Conservation (phyloP, 2,888 invertebrate genomes). For the Mesochorus sp. region DNA sequence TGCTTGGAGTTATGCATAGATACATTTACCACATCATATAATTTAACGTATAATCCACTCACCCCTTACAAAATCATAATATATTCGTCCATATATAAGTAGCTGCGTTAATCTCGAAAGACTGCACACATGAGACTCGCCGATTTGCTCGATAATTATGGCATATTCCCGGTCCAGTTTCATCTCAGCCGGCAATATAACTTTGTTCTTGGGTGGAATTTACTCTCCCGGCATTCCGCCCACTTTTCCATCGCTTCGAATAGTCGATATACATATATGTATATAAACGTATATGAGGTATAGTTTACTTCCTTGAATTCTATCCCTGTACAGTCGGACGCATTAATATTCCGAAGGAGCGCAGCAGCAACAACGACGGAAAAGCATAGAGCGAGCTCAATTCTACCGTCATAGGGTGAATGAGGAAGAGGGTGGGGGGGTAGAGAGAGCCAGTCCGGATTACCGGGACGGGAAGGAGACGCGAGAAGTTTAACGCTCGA, state of each 20-base stretch:
- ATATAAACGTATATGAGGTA: slow-evolving; percentile 6
- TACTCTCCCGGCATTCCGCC: background rate
- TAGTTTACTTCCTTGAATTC: slow-evolving; percentile 27
- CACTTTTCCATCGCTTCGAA: background rate
- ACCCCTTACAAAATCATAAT: no score
- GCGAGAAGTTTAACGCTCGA: slow-evolving; percentile 50
- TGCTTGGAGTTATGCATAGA: background rate
- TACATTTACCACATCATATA: no score
- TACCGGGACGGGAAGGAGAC: slow-evolving; percentile 33
- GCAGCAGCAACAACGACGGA: slow-evolving; percentile 32
- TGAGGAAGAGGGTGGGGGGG: background rate
- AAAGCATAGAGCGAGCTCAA: slow-evolving; percentile 50
- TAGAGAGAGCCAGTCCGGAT: slow-evolving; percentile 13
- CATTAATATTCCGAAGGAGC: slow-evolving; percentile 47
- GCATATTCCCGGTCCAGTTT: slow-evolving; percentile 22
- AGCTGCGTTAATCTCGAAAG: background rate
- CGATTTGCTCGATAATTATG: slow-evolving; percentile 43
- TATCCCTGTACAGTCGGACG: slow-evolving; percentile 28
- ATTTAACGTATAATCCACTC: no score
- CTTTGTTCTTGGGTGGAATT: slow-evolving; percentile 43
- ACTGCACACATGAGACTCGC: background rate
- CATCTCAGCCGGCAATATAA: slow-evolving; percentile 12
- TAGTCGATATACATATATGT: slow-evolving; percentile 20
- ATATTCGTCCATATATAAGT: no score
- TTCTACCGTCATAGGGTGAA: slow-evolving; percentile 30